These are phyloP conservation scores for Acipenser transmontanus DNA, from an alignment of 2,797 vertebrate species.

Conservation along the genomic window DNA sequence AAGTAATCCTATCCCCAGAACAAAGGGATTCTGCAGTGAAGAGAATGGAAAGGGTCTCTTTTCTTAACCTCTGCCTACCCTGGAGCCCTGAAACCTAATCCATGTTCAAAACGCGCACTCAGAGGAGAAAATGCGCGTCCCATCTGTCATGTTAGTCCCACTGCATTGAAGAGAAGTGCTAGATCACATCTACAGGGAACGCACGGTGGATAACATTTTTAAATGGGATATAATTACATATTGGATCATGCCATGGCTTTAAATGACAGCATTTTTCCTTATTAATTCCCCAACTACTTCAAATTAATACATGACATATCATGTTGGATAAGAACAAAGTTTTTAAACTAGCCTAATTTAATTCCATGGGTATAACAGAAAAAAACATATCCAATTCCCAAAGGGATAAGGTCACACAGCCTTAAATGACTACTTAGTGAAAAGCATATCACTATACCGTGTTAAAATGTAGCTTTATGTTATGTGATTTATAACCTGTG, in stretches of 20 bases:
- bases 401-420: too few species aligned
- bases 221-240: neutral
- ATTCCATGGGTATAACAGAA: too few species aligned
- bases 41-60: slow-evolving; percentile 3
- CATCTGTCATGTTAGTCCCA: neutral
- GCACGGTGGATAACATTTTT: neutral
- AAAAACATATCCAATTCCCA: too few species aligned
- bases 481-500: too few species aligned
- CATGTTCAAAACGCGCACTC: slow-evolving; percentile 9
- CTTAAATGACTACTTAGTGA: too few species aligned
- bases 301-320: too few species aligned
- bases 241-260: slow-evolving; percentile 7
- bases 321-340: too few species aligned
- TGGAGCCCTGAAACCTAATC: slow-evolving; percentile 16
- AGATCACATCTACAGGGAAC: neutral
- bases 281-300: too few species aligned
- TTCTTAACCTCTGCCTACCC: slow-evolving; percentile 13
- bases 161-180: slow-evolving; percentile 1
- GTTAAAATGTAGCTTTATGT: too few species aligned
- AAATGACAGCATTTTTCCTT: neutral
- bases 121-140: slow-evolving; percentile 10
- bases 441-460: too few species aligned
- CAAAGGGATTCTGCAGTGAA: slow-evolving; percentile 11
- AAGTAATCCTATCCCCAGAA: slow-evolving; percentile 19
- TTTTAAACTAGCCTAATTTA: too few species aligned